Conservation (phyloP, 2,888 invertebrate genomes). For the Melanostoma mellinum region DNA sequence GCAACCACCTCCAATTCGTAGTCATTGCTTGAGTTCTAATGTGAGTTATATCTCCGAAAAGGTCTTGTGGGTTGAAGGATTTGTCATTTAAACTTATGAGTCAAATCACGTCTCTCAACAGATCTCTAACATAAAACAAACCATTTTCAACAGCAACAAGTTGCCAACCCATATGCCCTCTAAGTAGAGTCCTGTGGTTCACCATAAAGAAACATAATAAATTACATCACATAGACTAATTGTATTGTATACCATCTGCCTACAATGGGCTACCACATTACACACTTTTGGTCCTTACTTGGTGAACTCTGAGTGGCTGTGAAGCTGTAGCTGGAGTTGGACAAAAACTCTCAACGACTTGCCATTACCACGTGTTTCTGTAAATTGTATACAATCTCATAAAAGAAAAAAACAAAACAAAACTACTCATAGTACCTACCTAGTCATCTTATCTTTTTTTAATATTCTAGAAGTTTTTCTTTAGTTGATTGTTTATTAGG, state of each 20-base stretch:
- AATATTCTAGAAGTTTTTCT: slow-evolving; percentile 10
- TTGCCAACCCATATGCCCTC: background rate
- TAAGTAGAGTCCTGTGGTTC: slow-evolving; percentile 2
- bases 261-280: slow-evolving; percentile 62
- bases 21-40: background rate
- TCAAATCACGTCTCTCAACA: slow-evolving; percentile 30
- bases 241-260: slow-evolving; percentile 62
- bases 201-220: slow-evolving; percentile 49
- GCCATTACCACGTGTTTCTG: slow-evolving; percentile 66
- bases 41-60: background rate
- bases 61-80: slow-evolving; percentile 12
- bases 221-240: slow-evolving; percentile 46
- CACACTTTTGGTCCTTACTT: slow-evolving; percentile 46
- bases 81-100: slow-evolving; percentile 21
- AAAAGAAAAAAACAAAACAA: slow-evolving; percentile 14
- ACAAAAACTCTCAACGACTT: slow-evolving; percentile 58
- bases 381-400: slow-evolving; percentile 34
- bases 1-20: slow-evolving; percentile 7
- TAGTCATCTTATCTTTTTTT: slow-evolving; percentile 34
- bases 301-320: background rate
- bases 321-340: slow-evolving; percentile 2
- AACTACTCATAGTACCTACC: slow-evolving; percentile 25
- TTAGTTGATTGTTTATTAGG: slow-evolving; percentile 36
- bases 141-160: slow-evolving; percentile 29
- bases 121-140: slow-evolving; percentile 18